Conservation (phyloP, 2,113 vertebrate genomes). For the Leptobrachium ailaonicum region DNA sequence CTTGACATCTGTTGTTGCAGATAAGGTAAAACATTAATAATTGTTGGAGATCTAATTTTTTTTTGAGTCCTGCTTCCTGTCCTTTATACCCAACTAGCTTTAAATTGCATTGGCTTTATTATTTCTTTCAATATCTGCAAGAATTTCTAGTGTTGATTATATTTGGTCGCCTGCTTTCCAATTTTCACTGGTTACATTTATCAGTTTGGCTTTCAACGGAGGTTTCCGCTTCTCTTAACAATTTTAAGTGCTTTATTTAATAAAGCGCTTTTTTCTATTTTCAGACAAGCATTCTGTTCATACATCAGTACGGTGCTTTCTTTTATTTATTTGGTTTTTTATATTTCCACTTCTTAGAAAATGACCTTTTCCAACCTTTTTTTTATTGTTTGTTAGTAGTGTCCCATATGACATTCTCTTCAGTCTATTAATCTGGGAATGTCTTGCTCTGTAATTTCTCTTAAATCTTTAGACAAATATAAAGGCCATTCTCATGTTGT, state of each 20-base stretch:
- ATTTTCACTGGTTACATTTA: not conserved
- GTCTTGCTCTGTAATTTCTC: not conserved
- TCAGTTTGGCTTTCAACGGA: constrained; percentile 7
- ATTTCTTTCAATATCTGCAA: constrained; percentile 7
- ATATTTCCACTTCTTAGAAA: not conserved
- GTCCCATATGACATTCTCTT: not conserved
- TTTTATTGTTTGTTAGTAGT: not conserved
- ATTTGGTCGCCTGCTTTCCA: constrained; percentile 19
- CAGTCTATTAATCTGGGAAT: too few species aligned
- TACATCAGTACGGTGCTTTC: not conserved
- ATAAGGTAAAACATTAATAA: constrained; percentile 5
- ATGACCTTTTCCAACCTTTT: not conserved
- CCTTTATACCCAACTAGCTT: constrained; percentile 16
- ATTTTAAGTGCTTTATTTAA: constrained; percentile 12
- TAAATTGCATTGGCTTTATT: not conserved
- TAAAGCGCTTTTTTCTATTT: not conserved
- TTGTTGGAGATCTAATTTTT: constrained; percentile 6
- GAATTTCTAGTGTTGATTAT: not conserved
- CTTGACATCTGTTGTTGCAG: not conserved
- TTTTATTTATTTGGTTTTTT: not conserved
- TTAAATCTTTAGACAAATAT: not conserved
- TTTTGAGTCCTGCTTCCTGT: not conserved
- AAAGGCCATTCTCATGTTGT: not conserved
- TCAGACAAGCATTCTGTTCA: not conserved
- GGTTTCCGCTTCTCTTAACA: not conserved